Percentiles rank a stretch among this genome's conserved stretches.
Conservation (phyloP, 2,888 invertebrate species). For the Mylabris sibirica region DNA sequence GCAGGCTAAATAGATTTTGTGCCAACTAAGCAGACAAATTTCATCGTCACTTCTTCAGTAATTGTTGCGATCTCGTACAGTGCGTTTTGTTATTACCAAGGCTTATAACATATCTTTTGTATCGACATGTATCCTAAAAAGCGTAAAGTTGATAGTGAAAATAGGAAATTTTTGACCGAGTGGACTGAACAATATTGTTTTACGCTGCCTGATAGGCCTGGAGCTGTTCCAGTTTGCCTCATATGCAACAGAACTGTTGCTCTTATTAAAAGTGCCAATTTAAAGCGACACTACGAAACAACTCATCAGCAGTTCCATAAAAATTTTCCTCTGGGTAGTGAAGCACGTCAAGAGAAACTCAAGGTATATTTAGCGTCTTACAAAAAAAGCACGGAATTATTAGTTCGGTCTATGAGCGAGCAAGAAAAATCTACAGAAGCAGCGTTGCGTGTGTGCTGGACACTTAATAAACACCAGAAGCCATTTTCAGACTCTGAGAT, state of each 20-base stretch:
- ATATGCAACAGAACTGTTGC: slow-evolving; percentile 20
- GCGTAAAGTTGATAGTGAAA: no score
- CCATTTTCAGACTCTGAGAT: slow-evolving; percentile 42
- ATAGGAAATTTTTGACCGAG: no score
- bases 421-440: slow-evolving; percentile 33
- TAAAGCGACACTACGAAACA: slow-evolving; percentile 31
- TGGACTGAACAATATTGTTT: no score
- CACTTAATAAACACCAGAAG: slow-evolving; percentile 40
- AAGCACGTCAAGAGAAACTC: neutral
- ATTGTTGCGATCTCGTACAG: neutral
- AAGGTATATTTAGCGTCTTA: neutral
- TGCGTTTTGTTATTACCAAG: neutral
- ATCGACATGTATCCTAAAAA: no score
- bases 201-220: no score
- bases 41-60: neutral
- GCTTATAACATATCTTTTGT: neutral
- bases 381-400: neutral
- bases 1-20: no score
- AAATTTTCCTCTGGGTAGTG: slow-evolving; percentile 12
- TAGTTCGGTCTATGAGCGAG: slow-evolving; percentile 15
- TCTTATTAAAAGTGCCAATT: slow-evolving; percentile 29
- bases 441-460: slow-evolving; percentile 4
- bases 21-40: no score
- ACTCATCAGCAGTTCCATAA: slow-evolving; percentile 24
- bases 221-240: no score